Conservation (phyloP, 2,113 vertebrate species). For the Boleophthalmus pectinirostris region DNA sequence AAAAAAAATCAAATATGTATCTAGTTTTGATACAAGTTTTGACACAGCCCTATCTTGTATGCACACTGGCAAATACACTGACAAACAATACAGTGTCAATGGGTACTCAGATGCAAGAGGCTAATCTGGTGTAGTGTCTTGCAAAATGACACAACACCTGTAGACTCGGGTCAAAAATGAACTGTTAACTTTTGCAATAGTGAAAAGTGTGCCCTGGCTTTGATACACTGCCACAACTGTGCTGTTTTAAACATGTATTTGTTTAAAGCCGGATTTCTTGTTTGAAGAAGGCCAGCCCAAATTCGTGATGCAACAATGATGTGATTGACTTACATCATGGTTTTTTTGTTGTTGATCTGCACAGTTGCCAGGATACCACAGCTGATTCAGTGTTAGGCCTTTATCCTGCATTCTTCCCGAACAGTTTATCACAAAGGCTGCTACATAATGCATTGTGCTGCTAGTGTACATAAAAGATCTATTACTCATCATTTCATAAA, state of each 20-base stretch:
- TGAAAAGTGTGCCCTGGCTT: background rate
- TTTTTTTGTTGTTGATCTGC: background rate
- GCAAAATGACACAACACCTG: background rate
- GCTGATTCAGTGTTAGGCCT: background rate
- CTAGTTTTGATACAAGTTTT: background rate
- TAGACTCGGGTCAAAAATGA: background rate
- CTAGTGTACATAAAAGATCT: background rate
- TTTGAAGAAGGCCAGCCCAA: background rate
- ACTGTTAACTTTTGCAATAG: background rate
- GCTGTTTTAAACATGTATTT: background rate
- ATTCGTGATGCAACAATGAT: constrained; percentile 5
- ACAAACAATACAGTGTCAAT: background rate
- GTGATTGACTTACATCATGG: constrained; percentile 9
- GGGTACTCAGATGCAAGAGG: background rate
- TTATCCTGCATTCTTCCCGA: background rate
- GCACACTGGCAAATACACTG: too few relatives aligned
- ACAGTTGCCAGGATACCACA: constrained; percentile 1
- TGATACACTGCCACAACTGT: background rate
- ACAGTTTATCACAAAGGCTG: background rate
- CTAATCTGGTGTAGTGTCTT: background rate
- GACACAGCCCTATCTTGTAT: too few relatives aligned
- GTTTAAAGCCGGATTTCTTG: background rate
- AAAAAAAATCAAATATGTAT: background rate
- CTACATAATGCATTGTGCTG: background rate
- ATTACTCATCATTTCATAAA: constrained; percentile 4